Base-by-base conservation (phyloP, 2,888 invertebrate species). In the Acanthosoma haemorrhoidale region DNA sequence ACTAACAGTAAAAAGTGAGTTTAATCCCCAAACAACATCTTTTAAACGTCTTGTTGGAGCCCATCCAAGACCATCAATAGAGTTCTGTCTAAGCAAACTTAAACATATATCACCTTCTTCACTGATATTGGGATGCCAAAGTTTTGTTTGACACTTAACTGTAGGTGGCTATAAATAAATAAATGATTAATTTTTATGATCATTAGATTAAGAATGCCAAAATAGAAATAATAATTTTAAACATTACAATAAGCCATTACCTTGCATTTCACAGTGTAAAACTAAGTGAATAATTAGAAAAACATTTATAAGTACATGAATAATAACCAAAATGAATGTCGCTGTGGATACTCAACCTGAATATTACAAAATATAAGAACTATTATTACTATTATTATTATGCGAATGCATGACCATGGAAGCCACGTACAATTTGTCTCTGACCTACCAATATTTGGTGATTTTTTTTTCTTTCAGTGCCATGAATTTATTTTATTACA, bases 41-140 rank as follows among this genome's bases (percentile, higher is more conserved):
- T 94, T 94, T 39, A 96, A 83, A 80, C 88, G 86, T 76, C 96
- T 83, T 1, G 94, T 96, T 1, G 96, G 96, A 9, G 95, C 94
- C 96, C 96, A 96, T 38, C 96, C 95, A 77, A 92, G 86, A 74
- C 93, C 94, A 81, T 96, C 96, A 75, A 96, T 89, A 68, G 95
- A 94, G 76, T 90, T 95, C 80, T 93, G 91, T 71, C 96, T 83
- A 70, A 97, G 82, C 66, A 97, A 83, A 51, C 95, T 96, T 39
- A 97, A 82, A 80, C 96, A 97, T 25, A 96, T 93, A 77, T 94
- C 92, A 15, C 96, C 96, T 74, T 91, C 89, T 76, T 94, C 92
- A 77, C 88, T 94, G 75, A 97, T 96, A 80, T 97, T 97, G 6
- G 96, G 96, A 82, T 97, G 96, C 94, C 96, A 96, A 59, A 96